Percentiles rank a stretch among this genome's conserved stretches.
These are phyloP conservation scores for Clostera curtula DNA, from an alignment of 2,888 invertebrate genomes.

Conservation along the genomic window DNA sequence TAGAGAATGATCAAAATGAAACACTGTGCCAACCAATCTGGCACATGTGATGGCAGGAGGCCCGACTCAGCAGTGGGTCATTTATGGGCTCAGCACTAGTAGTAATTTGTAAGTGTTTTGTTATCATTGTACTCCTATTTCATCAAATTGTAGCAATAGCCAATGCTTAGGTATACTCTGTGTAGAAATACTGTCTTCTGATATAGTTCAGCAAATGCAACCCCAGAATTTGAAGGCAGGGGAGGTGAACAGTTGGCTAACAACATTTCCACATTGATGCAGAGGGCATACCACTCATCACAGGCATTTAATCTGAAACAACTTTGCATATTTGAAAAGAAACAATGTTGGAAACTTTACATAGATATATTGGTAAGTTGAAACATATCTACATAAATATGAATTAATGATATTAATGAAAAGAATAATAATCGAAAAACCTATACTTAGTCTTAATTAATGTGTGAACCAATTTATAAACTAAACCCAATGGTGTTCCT, in stretches of 20 bases:
- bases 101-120: no score
- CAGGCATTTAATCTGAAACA: conserved; percentile 85
- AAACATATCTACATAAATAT: background rate
- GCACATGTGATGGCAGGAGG: no score
- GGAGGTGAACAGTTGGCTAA: conserved; percentile 94
- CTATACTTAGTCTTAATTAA: no score
- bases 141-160: no score
- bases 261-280: conserved; percentile 86
- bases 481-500: no score
- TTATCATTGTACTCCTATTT: no score
- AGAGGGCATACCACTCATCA: conserved; percentile 85
- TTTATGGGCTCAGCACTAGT: no score
- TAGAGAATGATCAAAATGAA: no score
- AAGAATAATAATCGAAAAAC: background rate
- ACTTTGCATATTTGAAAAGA: conserved; percentile 87
- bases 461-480: no score
- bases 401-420: background rate
- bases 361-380: conserved; percentile 89
- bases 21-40: no score
- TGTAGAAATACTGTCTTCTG: background rate
- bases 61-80: no score
- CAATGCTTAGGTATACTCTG: background rate
- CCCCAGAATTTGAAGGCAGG: conserved; percentile 96
- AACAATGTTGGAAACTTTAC: conserved; percentile 96
- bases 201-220: conserved; percentile 95